Base-by-base conservation (phyloP, 2,113 vertebrate genomes). In the Zootoca vivipara region DNA sequence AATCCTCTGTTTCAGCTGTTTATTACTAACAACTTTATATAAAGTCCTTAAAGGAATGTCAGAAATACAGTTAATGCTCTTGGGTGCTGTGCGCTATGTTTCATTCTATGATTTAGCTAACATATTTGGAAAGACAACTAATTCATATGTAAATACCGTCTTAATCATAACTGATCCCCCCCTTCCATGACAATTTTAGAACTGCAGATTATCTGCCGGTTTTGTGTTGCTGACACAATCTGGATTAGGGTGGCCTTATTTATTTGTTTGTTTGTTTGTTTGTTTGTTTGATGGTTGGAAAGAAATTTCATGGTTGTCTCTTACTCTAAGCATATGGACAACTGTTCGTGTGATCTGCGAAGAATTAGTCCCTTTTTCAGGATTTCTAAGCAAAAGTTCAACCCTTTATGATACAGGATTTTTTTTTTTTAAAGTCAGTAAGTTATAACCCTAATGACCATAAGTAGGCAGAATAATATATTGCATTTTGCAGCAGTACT, bases 51-150 rank as follows among this genome's bases (percentile, higher is more conserved):
- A 86, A 89, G 33, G 20, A 83, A 35, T 74, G 18, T 86, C 42
- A 82, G 18, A 91, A 90, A 93, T 80, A 62, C 5, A 89, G 30
- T 80, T 52, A 77, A 86, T 18, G 56, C n/a, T 85, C 85, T 52
- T 58, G 62, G 10, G 78, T 78, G 1, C 0, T 77, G 1, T 80
- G 4, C 72, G 73, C 75, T 72, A 75, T 73, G 2, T 83, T 87
- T 92, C 8, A 4, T 85, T 15, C 33, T 7, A 3, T 85, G 33
- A 86, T 74, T 89, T 74, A 91, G 9, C 3, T 83, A 1, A 0
- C 22, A 91, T 22, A 83, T 80, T 5, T 69, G 26, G 79, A 88
- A 91, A 79, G 18, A 46, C 42, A 83, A 8, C 46, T 78, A 10
- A 56, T 28, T 79, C 22, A 78, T 81, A 82, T 73, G 35, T 70